Base-by-base conservation (phyloP, 2,888 invertebrate genomes). In the Nymphalis urticae region DNA sequence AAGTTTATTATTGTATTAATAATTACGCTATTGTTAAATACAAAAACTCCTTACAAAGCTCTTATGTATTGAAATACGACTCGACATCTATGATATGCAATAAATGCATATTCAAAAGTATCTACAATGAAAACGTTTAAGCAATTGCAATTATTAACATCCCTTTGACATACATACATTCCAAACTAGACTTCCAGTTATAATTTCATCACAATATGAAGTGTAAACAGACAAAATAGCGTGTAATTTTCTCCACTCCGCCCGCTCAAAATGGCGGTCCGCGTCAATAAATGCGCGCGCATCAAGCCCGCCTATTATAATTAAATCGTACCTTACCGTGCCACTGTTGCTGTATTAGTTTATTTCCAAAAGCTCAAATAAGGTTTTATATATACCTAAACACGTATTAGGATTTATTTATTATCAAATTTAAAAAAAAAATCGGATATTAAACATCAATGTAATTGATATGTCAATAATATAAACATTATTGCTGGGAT, bases 231-330 rank as follows among this genome's bases (percentile, higher is more conserved):
- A 66, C 47, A 51, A 67, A 71, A 74, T 65, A 66, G 67, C 66
- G 63, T 61, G 68, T 68, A 72, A 75, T 71, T 71, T 65, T 63
- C n/a, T 66, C 69, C 72, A 68, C 73, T 70, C 69, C 36, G 59
- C 63, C 66, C 69, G 62, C 66, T 61, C 74, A 75, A 75, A 72
- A 75, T 75, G 75, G 75, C 75, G 72, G 59, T 64, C 48, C 69
- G 71, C 73, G 74, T 72, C 74, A 71, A 75, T 75, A 75, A 66
- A 68, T 75, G 75, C 75, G 75, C 75, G 75, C 75, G 75, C 75
- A 75, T 27, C 74, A 51, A 66, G 64, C 67, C 68, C 70, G 69
- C 68, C 72, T 64, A 48, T 62, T 61, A 62, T 68, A 61, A 66
- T 64, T 60, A 67, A 73, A 68, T 51, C 64, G 36, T 62, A 60